Conservation (phyloP, 2,113 vertebrate genomes). For the Phrynosoma platyrhinos region DNA sequence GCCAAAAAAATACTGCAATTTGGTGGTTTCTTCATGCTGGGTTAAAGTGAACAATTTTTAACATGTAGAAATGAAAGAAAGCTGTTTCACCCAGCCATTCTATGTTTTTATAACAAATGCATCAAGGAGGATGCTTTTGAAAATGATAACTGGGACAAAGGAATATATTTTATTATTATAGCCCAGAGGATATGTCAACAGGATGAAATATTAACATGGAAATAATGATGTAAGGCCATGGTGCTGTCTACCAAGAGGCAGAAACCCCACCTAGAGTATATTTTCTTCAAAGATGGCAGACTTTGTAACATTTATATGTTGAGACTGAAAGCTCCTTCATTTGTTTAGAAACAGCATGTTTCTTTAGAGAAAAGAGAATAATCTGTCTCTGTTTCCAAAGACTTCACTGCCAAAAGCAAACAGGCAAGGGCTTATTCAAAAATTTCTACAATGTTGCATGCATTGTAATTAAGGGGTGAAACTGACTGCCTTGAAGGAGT, state of each 20-base stretch:
- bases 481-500: too few species aligned
- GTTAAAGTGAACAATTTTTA: background rate
- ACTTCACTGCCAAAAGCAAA: background rate
- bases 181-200: background rate
- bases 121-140: background rate
- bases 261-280: background rate
- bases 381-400: too few species aligned
- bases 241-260: background rate
- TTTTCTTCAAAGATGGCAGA: background rate
- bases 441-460: background rate
- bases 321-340: background rate
- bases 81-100: background rate
- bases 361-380: background rate
- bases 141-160: background rate
- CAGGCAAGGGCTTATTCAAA: background rate
- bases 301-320: background rate
- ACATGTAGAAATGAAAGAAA: background rate
- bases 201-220: background rate
- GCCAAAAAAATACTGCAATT: conserved; percentile 6
- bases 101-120: background rate
- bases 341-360: background rate
- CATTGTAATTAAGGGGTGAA: too few species aligned
- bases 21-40: conserved; percentile 8
- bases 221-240: background rate
- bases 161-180: background rate